Base-by-base conservation (phyloP, 1,140 invertebrate species). In the Latrodectus geometricus region DNA sequence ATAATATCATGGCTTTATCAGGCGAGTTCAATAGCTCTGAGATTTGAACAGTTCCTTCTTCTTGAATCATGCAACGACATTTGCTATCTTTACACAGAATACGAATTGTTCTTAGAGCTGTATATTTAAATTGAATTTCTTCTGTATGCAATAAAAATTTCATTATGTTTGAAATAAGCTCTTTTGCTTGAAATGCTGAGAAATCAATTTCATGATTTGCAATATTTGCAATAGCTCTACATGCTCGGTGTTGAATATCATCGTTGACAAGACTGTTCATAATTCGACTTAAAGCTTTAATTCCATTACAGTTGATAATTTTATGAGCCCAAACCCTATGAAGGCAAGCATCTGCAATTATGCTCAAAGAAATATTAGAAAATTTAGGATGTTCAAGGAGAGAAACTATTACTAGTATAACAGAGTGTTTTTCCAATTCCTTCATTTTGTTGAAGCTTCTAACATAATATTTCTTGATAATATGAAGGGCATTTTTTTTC, bases 181-280 rank as follows among this genome's bases (percentile, higher is more conserved):
- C 48, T n/a, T 52, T 21, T 52, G 23, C 49, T 52, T 76, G 73
- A 52, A 83, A 35, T 20, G 35, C 35, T 20, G 74, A 68, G 20
- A 78, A 48, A 48, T 85, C 86, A 9, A 52, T 9, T 15, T 77
- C 48, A 61, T 12, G 61, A 15, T 82, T 54, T 9, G 88, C 88
- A 15, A 87, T 82, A 72, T 88, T 88, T 14, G 76, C 88, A 50
- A 88, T 78, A n/a, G 88, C 88, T 48, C 88, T 76, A 61, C 88
- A 88, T 9, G 78, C 78, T 73, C 88, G 68, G 21, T 87, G 87
- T 49, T 65, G 78, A 69, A 88, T 88, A 9, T 78, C 54, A 61
- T 87, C 85, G 65, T 50, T 72, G 0, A 73, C 48, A 15, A 75
- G 23, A 52, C 70, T 78, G 52, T 68, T 50, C 75, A 87, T 78